Evolutionary conservation across 2,888 invertebrate species (phyloP).

Genomic region (Cheilosia variabilis): DNA sequence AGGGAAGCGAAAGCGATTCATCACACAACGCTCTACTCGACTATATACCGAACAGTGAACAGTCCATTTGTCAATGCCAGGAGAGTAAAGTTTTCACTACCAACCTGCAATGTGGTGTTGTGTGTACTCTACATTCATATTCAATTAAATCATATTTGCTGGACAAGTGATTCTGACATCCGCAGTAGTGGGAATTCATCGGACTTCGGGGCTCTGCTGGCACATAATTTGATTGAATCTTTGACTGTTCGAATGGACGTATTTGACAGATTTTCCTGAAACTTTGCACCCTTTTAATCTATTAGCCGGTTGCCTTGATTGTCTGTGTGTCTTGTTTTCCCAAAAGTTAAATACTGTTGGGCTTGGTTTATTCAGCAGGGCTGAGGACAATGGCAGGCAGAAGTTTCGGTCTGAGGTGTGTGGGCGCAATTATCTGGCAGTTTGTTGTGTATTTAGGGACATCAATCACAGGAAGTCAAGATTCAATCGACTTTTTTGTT

Average conservation of each 20-base stretch:
- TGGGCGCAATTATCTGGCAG: neutral
- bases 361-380: slow-evolving; percentile 3
- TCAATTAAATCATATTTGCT: slow-evolving; percentile 77
- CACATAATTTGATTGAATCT: slow-evolving; percentile 67
- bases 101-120: neutral
- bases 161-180: slow-evolving; percentile 76
- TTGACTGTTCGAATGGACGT: slow-evolving; percentile 59
- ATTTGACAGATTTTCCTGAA: slow-evolving; percentile 67
- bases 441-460: neutral
- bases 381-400: neutral
- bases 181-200: slow-evolving; percentile 63
- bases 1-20: slow-evolving; percentile 51
- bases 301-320: slow-evolving; percentile 42
- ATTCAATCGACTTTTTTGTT: too few species aligned
- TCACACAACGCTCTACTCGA: slow-evolving; percentile 24
- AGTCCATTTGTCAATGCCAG: slow-evolving; percentile 74
- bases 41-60: neutral
- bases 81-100: slow-evolving; percentile 54
- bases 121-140: slow-evolving; percentile 67
- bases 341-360: neutral
- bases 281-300: slow-evolving; percentile 72
- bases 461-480: neutral
- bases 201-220: neutral
- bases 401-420: slow-evolving; percentile 8
- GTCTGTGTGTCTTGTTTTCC: slow-evolving; percentile 7